Evolutionary conservation across 2,797 vertebrate genomes (phyloP).

Genomic region (Gymnodraco acuticeps): DNA sequence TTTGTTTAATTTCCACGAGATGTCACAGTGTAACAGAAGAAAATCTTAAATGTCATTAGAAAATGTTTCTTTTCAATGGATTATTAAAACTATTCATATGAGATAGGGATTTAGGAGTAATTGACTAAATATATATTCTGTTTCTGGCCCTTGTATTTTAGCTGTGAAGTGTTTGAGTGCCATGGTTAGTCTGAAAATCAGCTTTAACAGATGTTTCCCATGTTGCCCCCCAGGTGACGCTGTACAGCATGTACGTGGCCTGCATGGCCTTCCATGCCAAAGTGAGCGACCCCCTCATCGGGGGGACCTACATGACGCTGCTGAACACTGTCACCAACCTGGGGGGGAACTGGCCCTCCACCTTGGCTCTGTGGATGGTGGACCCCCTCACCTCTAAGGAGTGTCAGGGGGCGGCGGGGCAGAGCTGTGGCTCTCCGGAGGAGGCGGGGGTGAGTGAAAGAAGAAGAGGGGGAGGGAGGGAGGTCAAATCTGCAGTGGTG

Average conservation of each 20-base stretch:
- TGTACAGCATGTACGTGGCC: constrained; percentile 99
- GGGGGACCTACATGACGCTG: constrained; percentile 98
- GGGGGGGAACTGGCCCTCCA: constrained; percentile 98
- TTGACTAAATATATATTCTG: background rate
- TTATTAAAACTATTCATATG: background rate
- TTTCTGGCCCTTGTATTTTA: constrained; percentile 5
- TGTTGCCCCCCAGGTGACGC: constrained; percentile 84
- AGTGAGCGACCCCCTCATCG: constrained; percentile 97
- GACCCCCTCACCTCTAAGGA: constrained; percentile 94
- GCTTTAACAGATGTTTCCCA: background rate
- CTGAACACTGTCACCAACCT: constrained; percentile 97
- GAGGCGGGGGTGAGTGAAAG: constrained; percentile 87
- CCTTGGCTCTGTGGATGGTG: constrained; percentile 95
- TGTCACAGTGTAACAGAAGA: constrained; percentile 27
- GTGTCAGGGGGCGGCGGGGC: constrained; percentile 87
- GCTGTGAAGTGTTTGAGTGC: too few relatives aligned
- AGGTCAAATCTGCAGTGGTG: background rate
- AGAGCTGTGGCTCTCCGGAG: constrained; percentile 86
- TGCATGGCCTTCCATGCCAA: constrained; percentile 99
- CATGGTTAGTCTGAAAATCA: background rate
- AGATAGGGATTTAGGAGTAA: background rate
- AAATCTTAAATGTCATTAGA: background rate
- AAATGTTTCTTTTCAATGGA: background rate
- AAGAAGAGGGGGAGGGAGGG: too few relatives aligned
- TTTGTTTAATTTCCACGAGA: constrained; percentile 1